Base-by-base conservation (phyloP, 2,797 vertebrate genomes). In the Halcyon leucocephala region DNA sequence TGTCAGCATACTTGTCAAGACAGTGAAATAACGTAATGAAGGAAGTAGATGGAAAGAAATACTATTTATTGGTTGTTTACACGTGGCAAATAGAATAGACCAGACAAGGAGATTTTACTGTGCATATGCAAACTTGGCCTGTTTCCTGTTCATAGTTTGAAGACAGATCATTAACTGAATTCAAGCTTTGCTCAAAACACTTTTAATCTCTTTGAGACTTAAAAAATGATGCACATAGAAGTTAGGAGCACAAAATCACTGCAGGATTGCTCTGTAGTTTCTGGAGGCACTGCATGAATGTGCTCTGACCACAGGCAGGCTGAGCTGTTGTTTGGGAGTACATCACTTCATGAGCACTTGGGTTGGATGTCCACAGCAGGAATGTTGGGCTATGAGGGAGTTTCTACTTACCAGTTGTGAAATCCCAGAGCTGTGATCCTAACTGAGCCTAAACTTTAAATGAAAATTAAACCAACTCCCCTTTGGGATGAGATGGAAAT, bases 401-500 rank as follows among this genome's bases (percentile, higher is more conserved):
- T 28, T 96, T 93, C 80, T 64, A 82, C 76, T 89, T 54, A 77
- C 20, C 35, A 60, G 12, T 72, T 94, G 82, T 15, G 5, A 89
- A 93, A 96, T 73, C 65, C 44, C 52, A 91, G 52, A 92, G 52
- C 41, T 85, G 71, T 49, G 70, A 52, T 78, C 81, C 84, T 82
- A 94, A 72, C 44, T 92, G 69, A 93, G 82, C 57, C 1, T 7
- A 87, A 96, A 91, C 74, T 74, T 91, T 69, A 94, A 91, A 73
- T 52, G 51, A 92, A 91, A 95, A 91, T 94, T 89, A 70, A 93
- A 87, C 87, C 42, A 91, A 89, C 73, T 70, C 57, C 81, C 91
- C 76, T 91, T 93, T 92, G 95, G 84, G 89, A 89, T 80, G 69
- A 85, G 61, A 91, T 77, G 66, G 91, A 97, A 96, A 97, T 95